Conservation (phyloP, 1,140 invertebrate genomes). For the Leptopilina clavipes region DNA sequence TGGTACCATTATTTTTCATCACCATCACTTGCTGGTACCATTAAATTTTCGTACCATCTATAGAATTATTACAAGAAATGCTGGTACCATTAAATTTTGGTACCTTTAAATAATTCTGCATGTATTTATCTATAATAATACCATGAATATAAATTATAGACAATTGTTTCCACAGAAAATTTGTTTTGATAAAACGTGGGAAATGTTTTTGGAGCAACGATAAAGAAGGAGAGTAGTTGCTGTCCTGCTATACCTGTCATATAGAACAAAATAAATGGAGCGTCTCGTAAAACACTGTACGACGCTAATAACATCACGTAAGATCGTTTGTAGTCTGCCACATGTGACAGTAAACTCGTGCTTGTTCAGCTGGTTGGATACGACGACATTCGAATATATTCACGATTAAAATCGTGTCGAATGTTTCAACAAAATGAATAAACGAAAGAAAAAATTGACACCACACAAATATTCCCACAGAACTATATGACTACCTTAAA, state of each 20-base stretch:
- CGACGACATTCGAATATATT: constrained; percentile 3
- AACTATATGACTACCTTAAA: background rate
- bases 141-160: too few relatives aligned
- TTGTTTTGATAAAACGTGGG: constrained; percentile 66
- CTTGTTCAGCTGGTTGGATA: background rate
- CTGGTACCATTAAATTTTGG: too few relatives aligned
- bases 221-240: constrained; percentile 54
- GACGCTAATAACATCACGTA: constrained; percentile 62
- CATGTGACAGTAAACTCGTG: constrained; percentile 38
- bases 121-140: too few relatives aligned
- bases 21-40: too few relatives aligned
- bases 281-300: constrained; percentile 63
- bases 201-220: constrained; percentile 58
- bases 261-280: constrained; percentile 63
- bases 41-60: too few relatives aligned
- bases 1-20: too few relatives aligned
- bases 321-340: constrained; percentile 40
- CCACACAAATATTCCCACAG: constrained; percentile 18
- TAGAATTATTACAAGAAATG: too few relatives aligned
- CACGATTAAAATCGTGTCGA: constrained; percentile 33
- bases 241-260: constrained; percentile 60
- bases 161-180: constrained; percentile 62
- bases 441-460: background rate
- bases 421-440: background rate
- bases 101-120: too few relatives aligned